Evolutionary conservation across 30 jellyfish, hydroid and myxozoan species (phyloP), one percentile per base, ranked within the genome.

Genomic region (Sanderia malayensis): DNA sequence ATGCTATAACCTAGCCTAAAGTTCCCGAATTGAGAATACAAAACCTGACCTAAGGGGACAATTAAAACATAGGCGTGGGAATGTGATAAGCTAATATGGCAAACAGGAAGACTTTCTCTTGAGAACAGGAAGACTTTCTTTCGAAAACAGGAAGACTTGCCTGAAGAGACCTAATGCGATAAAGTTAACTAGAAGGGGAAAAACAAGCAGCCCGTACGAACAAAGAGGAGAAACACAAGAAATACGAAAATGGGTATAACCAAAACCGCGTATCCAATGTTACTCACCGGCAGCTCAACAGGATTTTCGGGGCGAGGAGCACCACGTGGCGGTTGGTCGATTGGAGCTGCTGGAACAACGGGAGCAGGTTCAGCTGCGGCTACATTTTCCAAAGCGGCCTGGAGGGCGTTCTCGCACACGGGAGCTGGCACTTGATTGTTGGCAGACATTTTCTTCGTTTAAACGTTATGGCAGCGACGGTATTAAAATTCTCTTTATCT

Each of bases 311-410:
- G 55, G 55, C n/a, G n/a, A n/a, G n/a, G n/a, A n/a, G n/a, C n/a
- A n/a, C n/a, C n/a, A n/a, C n/a, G n/a, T n/a, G n/a, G n/a, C n/a
- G n/a, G n/a, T n/a, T n/a, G n/a, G n/a, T n/a, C n/a, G n/a, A n/a
- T n/a, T n/a, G n/a, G n/a, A n/a, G n/a, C n/a, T n/a, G n/a, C n/a
- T n/a, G n/a, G n/a, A n/a, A n/a, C n/a, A n/a, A n/a, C n/a, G n/a
- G 55, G 55, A 41, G 55, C 55, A 41, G 55, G 55, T 15, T 41
- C 55, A 41, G 55, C 55, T 8, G 55, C 55, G 15, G 55, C 55
- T 41, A 15, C 55, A 41, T 41, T 41, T 41, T 41, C 15, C 55
- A 41, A 41, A 15, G 55, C 55, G 15, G 55, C 55, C 55, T 41
- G 55, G 55, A 41, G 55, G 55, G 55, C 55, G 55, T 41, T 41